Base-by-base conservation (phyloP, 2,888 invertebrate genomes). In the Priocnemis perturbator region DNA sequence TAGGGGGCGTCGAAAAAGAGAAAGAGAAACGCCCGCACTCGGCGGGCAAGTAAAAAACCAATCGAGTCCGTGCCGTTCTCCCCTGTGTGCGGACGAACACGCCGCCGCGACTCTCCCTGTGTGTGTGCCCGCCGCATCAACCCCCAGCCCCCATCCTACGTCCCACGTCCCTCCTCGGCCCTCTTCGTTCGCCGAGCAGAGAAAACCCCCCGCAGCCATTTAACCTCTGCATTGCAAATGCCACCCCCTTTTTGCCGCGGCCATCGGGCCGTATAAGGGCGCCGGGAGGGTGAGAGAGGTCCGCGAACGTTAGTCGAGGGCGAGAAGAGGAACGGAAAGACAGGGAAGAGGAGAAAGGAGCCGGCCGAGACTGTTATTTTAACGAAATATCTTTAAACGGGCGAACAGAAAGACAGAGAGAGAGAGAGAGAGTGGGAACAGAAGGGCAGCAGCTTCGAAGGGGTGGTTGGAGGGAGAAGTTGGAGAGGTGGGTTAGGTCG, bases 221-320 rank as follows among this genome's bases (percentile, higher is more conserved):
- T 88, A 89, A 88, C 87, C 89, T 88, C 89, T 88, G 89, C 89
- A 89, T 89, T 89, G 89, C 88, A 89, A 89, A 89, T 89, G 86
- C 88, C 88, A 87, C 88, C 88, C 88, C 85, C 86, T 87, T 84
- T 85, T 83, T 79, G 77, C 81, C 79, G 76, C 73, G 78, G 60
- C 73, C 79, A 73, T 76, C 80, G 74, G 78, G 71, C 69, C 67
- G 74, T 77, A 67, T 77, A 74, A 79, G 80, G 73, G 81, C 64
- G 68, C 71, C 66, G 63, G 61, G 60, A 52, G 64, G 61, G 56
- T 47, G 48, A 52, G 53, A 59, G n/a, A 52, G 48, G 55, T 37
- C 37, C 37, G 50, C 60, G 59, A 37, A 37, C 37, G 37, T 37
- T 37, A 37, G 37, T 37, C 37, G 37, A n/a, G 30, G 48, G 48